Base-by-base conservation (phyloP, 92 coral and sea anemone genomes). In the Bergia puertoricense region DNA sequence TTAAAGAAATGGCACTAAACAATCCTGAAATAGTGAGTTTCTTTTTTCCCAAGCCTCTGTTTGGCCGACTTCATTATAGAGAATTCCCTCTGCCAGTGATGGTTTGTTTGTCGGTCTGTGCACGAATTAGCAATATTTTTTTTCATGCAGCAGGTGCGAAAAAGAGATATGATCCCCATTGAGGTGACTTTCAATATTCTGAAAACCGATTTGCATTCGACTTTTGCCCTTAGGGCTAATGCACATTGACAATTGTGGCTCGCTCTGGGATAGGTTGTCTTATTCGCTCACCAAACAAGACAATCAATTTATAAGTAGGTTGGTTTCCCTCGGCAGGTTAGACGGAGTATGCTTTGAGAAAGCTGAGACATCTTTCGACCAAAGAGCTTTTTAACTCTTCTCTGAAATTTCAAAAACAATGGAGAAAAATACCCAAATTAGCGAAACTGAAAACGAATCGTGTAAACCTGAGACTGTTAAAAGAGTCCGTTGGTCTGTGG, bases 401-500 rank as follows among this genome's bases (percentile, higher is more conserved):
- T 13, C 39, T 69, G 66, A 20, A 23, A 69, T 7, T 43, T 0
- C 8, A 38, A 41, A 51, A 5, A 14, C 13, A 46, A 84, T 82
- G 87, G 79, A 71, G 23, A 13, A 71, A 30, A 56, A 46, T 46
- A 50, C 48, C 86, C 38, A 41, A 42, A 30, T 65, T 65, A 42
- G 5, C 43, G 76, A 67, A 68, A 42, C 42, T 36, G 38, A 46
- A 42, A 65, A 6, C 38, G 74, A 66, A 44, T 15, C 74, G 13
- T 43, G 86, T 11, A 46, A 15, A n/a, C 22, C 87, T 36, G 67
- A 45, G 42, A 68, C 45, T 14, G 87, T 37, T 3, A 84, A 84
- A 30, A 79, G 67, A 71, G 87, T 84, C 20, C 79, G 79, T 50
- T 84, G 87, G 87, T 84, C 87, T 46, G 79, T 84, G 2, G 87